Evolutionary conservation across 2,888 invertebrate species (phyloP).

Genomic region (Drosophila anomelani): DNA sequence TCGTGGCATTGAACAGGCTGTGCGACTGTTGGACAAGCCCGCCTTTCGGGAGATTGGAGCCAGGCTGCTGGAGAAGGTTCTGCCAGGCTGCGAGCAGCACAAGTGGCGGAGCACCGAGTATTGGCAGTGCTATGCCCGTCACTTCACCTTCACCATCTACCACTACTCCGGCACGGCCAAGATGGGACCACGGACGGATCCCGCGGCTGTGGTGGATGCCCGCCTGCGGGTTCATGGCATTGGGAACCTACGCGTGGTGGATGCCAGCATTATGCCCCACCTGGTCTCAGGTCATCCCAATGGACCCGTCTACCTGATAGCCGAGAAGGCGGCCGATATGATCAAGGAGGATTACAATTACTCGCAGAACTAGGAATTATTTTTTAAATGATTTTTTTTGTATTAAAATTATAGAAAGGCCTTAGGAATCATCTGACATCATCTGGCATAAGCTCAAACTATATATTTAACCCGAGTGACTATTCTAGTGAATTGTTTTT

Average conservation of each 20-base stretch:
- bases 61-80: constrained; percentile 84
- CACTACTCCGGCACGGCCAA: constrained; percentile 88
- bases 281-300: constrained; percentile 86
- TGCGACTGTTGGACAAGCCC: constrained; percentile 85
- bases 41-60: constrained; percentile 86
- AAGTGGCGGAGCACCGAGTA: constrained; percentile 86
- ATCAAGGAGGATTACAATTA: constrained; percentile 85
- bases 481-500: background rate
- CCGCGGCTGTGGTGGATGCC: constrained; percentile 88
- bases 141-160: constrained; percentile 87
- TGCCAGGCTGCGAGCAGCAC: constrained; percentile 86
- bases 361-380: constrained; percentile 50
- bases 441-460: background rate
- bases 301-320: constrained; percentile 86
- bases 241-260: constrained; percentile 85
- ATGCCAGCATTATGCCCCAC: constrained; percentile 86
- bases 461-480: background rate
- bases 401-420: background rate
- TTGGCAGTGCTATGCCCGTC: constrained; percentile 88
- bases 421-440: no score
- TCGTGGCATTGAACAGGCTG: constrained; percentile 86
- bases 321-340: constrained; percentile 86
- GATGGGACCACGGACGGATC: constrained; percentile 88
- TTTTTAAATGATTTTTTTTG: background rate
- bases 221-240: constrained; percentile 86